Evolutionary conservation across 2,888 invertebrate species (phyloP).

Genomic region (Melanotus villosus): DNA sequence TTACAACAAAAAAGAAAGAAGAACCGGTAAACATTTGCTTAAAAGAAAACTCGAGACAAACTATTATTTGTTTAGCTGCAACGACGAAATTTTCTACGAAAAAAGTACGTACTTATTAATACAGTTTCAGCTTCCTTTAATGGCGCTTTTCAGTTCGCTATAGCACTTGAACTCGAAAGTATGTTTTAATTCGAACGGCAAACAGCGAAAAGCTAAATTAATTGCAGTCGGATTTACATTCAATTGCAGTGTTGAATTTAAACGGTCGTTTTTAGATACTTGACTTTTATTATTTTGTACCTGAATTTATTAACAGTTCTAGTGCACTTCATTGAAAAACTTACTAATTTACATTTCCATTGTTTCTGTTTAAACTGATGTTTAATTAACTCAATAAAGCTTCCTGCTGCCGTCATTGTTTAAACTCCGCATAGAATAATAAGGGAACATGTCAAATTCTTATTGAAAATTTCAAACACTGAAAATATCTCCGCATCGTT

Average conservation of each 20-base stretch:
- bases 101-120: no score
- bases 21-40: constrained; percentile 13
- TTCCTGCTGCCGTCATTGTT: constrained; percentile 12
- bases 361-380: constrained; percentile 32
- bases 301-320: constrained; percentile 38
- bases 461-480: background rate
- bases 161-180: constrained; percentile 15
- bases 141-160: background rate
- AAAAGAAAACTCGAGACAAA: background rate
- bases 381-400: constrained; percentile 29
- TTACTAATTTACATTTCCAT: constrained; percentile 33
- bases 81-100: background rate
- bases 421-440: constrained; percentile 17
- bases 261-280: constrained; percentile 28
- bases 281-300: constrained; percentile 39
- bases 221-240: constrained; percentile 24
- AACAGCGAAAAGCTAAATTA: constrained; percentile 29
- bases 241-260: constrained; percentile 30
- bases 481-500: background rate
- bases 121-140: no score
- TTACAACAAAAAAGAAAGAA: background rate
- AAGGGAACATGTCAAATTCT: background rate
- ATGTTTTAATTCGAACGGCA: constrained; percentile 15
- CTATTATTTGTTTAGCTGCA: background rate
- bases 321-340: constrained; percentile 37